phyloP scores from a whole-genome alignment of 2,797 vertebrate species.

The Buphagus erythrorhynchus region DNA sequence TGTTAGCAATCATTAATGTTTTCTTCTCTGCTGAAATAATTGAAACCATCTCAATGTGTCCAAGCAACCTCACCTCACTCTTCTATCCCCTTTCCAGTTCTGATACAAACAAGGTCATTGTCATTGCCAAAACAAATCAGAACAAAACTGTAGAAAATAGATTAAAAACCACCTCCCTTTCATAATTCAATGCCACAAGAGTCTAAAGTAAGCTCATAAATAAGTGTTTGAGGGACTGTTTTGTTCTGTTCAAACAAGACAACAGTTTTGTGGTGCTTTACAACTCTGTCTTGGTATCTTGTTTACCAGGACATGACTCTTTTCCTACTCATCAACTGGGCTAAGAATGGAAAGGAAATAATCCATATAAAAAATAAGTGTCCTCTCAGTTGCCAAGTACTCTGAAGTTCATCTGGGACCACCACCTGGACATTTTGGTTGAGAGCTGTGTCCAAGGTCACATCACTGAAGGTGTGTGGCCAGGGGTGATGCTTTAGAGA shows the following conservation, averaged over 20 bases:
- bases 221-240: not conserved
- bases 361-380: not conserved
- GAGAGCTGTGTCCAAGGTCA: not conserved
- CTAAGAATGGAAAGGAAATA: not conserved
- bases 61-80: not conserved
- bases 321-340: not conserved
- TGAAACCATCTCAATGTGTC: not conserved
- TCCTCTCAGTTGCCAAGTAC: not conserved
- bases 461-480: not conserved
- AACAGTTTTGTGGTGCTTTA: not conserved
- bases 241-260: not conserved
- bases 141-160: not conserved
- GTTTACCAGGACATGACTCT: not conserved
- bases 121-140: conserved; percentile 10
- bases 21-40: not conserved
- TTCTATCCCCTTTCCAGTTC: not conserved
- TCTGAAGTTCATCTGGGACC: not conserved
- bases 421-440: not conserved
- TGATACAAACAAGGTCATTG: not conserved
- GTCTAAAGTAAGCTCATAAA: conserved; percentile 35
- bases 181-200: not conserved
- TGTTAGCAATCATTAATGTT: not conserved
- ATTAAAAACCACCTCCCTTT: not conserved
- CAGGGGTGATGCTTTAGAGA: not conserved
- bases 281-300: not conserved